A percentile compares a stretch with the other conserved stretches of the same genome.
Evolutionary conservation across 1,140 invertebrate species (phyloP).

Genomic region (Parapsyche elsis): DNA sequence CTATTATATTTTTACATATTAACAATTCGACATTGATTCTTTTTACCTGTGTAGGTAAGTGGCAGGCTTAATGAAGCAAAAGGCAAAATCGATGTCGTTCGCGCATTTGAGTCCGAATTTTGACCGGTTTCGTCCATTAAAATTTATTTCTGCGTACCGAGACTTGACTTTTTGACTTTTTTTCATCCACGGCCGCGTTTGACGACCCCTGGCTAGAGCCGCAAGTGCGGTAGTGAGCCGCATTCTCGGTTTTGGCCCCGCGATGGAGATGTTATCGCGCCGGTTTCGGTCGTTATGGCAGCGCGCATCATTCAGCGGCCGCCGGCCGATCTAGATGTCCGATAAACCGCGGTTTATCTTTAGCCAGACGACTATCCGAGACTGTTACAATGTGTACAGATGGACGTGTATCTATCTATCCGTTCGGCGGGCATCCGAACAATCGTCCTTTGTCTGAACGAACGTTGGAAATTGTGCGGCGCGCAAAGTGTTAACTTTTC

Average conservation of each 20-base stretch:
- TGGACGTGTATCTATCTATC: not conserved
- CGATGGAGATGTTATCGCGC: constrained; percentile 40
- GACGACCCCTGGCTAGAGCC: constrained; percentile 1
- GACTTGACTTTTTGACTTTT: no score
- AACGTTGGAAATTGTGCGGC: not conserved
- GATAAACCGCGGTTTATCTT: constrained; percentile 32
- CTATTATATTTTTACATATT: no score
- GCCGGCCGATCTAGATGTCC: constrained; percentile 34
- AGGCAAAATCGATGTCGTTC: no score
- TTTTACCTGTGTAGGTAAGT: no score
- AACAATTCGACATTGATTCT: no score
- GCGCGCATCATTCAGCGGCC: constrained; percentile 43
- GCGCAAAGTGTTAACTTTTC: no score
- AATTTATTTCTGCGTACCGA: no score
- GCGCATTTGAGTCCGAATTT: no score
- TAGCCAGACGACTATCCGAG: constrained; percentile 12
- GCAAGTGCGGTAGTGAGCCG: constrained; percentile 36
- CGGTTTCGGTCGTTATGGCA: constrained; percentile 40
- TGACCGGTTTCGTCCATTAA: no score
- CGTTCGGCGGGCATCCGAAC: not conserved
- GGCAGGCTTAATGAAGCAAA: no score
- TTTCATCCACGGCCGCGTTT: not conserved
- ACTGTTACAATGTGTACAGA: not conserved
- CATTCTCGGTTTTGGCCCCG: constrained; percentile 36
- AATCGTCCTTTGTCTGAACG: not conserved